These are phyloP conservation scores for Aricia agestis DNA, from an alignment of 1,140 invertebrate species.

Conservation along the genomic window DNA sequence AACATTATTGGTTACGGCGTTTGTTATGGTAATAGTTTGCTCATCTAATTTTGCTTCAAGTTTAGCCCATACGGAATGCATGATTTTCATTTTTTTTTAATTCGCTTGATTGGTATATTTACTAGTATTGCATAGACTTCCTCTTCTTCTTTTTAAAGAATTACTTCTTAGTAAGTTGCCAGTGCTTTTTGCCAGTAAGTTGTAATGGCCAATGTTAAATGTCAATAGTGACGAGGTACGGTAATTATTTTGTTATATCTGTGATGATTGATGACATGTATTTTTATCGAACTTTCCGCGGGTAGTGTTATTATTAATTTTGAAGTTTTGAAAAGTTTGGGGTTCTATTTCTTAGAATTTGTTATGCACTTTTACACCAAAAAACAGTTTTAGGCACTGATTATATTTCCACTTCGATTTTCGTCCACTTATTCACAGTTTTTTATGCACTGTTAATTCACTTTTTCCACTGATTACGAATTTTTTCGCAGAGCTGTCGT, in stretches of 20 bases:
- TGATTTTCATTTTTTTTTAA: slow-evolving; percentile 21
- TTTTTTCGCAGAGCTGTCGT: background rate
- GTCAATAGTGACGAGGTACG: too few species aligned
- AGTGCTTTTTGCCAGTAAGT: too few species aligned
- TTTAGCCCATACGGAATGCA: slow-evolving; percentile 31
- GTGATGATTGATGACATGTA: too few species aligned
- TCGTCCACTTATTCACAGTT: background rate
- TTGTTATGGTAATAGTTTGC: slow-evolving; percentile 32
- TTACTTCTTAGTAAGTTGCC: too few species aligned
- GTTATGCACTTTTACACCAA: too few species aligned
- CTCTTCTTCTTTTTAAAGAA: too few species aligned
- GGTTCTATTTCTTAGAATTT: too few species aligned
- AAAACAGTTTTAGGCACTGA: background rate
- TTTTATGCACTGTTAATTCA: background rate
- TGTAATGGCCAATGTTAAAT: too few species aligned
- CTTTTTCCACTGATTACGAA: background rate
- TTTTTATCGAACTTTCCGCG: too few species aligned
- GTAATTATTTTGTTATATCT: too few species aligned
- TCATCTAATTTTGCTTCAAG: slow-evolving; percentile 31
- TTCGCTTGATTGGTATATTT: background rate
- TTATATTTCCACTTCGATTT: background rate
- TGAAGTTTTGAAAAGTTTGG: too few species aligned
- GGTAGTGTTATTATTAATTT: too few species aligned
- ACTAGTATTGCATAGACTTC: background rate
- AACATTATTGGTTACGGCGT: slow-evolving; percentile 32